Base-by-base conservation (phyloP, 2,888 invertebrate species). In the Drosophila parthenogenetica region DNA sequence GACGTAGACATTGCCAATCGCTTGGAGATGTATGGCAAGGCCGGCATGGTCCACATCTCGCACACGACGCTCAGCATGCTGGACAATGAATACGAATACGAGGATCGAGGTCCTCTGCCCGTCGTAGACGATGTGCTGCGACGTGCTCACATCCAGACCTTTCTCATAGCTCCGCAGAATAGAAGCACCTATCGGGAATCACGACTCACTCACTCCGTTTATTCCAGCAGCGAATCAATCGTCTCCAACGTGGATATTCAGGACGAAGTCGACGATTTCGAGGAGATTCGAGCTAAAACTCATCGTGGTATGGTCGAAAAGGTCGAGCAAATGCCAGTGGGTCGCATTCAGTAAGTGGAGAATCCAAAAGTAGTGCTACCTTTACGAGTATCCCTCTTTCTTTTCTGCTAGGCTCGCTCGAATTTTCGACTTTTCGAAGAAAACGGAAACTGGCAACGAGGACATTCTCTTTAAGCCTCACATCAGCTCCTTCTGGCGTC, bases 1-100 rank as follows among this genome's bases (percentile, higher is more conserved):
- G 98, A 98, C 92, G 98, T 97, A n/a, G 96, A 97, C 14, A 96
- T 98, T 81, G 98, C 98, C 0, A 98, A 97, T 92, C 96, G 96
- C 90, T 97, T 99, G 96, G 98, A 98, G 91, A 95, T 96, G 37
- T 95, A 96, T 1, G 99, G 99, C 5, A 93, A 94, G 80, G 95
- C 98, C 0, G 98, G 98, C 95, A 95, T 95, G 91, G 96, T 98
- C 0, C 98, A 98, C 90, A 94, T 98, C 8, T 97, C 97, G 0
- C 94, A 95, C 80, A 94, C 95, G 90, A 98, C 97, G 0, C 93
- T 96, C 67, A 93, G 95, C 58, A 93, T 96, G 57, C 92, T 98
- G 46, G 94, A 95, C 50, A 93, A 93, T 42, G 94, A 94, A 19
- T 94, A 94, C 80, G 93, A 94, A 72, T 97, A 96, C 87, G 94